Base-by-base conservation (phyloP, 2,797 vertebrate genomes). In the Ispidina picta region DNA sequence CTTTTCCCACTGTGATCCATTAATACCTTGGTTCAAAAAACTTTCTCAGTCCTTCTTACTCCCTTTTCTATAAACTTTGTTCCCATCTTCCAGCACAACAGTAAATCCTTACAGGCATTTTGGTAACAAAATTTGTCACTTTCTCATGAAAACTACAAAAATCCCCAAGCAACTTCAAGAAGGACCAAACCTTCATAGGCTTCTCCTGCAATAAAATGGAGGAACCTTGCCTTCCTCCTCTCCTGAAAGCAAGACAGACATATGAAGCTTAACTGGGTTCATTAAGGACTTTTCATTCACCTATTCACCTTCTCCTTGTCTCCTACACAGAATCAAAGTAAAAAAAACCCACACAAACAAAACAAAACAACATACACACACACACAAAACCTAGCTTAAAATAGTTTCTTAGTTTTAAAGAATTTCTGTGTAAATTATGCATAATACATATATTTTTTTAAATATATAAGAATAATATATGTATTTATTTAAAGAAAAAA, bases 31-130 rank as follows among this genome's bases (percentile, higher is more conserved):
- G 31, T 89, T 96, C 63, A 85, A 75, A 75, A 76, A 88, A 89
- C 84, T 91, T 90, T 80, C 65, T 60, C 84, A 87, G 37, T 21
- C 35, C 7, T 60, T 72, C 75, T 70, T 44, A 26, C 12, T 84
- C n/a, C 55, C 54, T 64, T 23, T 70, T 48, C 81, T 28, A 23
- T 26, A 55, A 94, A 96, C 92, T 94, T 93, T 78, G 39, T 21
- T 55, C 56, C 28, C 41, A 5, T 83, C 80, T 83, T 72, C 51
- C 44, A 79, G 29, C 10, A 39, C 60, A 86, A 77, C 28, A 88
- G 74, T 81, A 93, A 95, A 90, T 75, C 70, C 20, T 92, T 87
- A 73, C 54, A 84, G 75, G 86, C 91, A 95, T 92, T 96, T 72
- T 84, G 59, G 92, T 86, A 97, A 94, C 37, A 10, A 95, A 93